phyloP scores from a whole-genome alignment of 1,140 invertebrate species.

The Temnothorax nylanderi region DNA sequence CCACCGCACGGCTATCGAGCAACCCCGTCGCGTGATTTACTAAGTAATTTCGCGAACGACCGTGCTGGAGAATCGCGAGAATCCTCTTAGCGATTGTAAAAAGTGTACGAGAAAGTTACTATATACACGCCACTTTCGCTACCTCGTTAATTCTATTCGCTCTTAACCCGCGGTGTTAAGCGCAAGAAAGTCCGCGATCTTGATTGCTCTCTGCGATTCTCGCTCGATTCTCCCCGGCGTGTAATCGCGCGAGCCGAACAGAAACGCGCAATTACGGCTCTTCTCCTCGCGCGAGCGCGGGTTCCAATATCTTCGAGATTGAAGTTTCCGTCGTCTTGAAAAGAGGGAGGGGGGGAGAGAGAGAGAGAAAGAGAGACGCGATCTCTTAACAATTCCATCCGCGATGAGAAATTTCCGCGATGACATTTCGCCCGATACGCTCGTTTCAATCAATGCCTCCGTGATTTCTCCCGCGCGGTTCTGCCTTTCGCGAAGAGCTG shows the following conservation, averaged over 20 bases:
- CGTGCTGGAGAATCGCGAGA: background rate
- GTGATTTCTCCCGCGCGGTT: background rate
- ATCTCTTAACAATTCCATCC: conserved; percentile 3
- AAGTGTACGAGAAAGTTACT: conserved; percentile 26
- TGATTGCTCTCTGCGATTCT: background rate
- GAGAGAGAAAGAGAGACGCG: background rate
- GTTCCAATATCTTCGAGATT: conserved; percentile 8
- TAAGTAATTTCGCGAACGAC: conserved; percentile 12
- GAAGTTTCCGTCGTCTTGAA: conserved; percentile 17
- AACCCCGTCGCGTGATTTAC: background rate
- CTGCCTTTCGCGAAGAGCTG: background rate
- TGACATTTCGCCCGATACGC: conserved; percentile 36
- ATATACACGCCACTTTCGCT: conserved; percentile 2
- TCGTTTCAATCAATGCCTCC: background rate
- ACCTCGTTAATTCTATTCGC: background rate
- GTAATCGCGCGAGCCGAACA: background rate
- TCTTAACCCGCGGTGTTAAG: background rate
- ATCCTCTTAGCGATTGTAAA: background rate
- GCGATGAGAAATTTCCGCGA: conserved; percentile 20
- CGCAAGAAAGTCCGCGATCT: background rate
- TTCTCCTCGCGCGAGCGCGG: background rate
- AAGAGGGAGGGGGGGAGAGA: background rate
- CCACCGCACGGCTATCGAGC: background rate
- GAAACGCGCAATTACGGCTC: background rate
- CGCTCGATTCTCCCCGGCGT: background rate